Conservation (phyloP, 2,113 vertebrate genomes). For the Podiceps cristatus region DNA sequence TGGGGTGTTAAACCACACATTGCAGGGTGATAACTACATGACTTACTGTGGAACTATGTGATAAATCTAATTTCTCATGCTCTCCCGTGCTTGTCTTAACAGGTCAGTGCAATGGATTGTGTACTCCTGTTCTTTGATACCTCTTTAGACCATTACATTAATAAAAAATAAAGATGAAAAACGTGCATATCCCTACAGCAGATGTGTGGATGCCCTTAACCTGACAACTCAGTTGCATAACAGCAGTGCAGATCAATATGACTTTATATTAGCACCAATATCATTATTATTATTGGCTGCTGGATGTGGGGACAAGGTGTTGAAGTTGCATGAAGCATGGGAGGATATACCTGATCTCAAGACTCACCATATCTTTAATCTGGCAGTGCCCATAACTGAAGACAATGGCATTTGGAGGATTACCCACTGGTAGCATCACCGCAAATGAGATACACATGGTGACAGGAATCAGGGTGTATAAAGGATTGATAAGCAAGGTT, state of each 20-base stretch:
- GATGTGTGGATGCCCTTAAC: background rate
- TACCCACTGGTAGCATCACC: constrained; percentile 98
- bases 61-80: background rate
- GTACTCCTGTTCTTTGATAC: background rate
- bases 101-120: background rate
- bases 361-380: constrained; percentile 95
- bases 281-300: background rate
- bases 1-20: background rate
- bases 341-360: background rate
- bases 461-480: constrained; percentile 95
- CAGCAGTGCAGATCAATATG: background rate
- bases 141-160: background rate
- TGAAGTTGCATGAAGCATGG: background rate
- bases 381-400: constrained; percentile 97
- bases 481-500: constrained; percentile 92
- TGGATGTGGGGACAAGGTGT: background rate
- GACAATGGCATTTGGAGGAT: constrained; percentile 97
- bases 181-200: background rate
- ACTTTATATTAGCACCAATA: background rate
- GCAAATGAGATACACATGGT: constrained; percentile 98
- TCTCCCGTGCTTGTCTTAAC: background rate
- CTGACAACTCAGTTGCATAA: background rate
- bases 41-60: background rate
- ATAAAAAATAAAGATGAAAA: background rate
- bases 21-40: background rate